Percentiles rank a stretch among this genome's conserved stretches.
These are phyloP conservation scores for Holothuria leucospilota DNA, from an alignment of 53 echinoderm and acorn worm species.

Conservation along the genomic window DNA sequence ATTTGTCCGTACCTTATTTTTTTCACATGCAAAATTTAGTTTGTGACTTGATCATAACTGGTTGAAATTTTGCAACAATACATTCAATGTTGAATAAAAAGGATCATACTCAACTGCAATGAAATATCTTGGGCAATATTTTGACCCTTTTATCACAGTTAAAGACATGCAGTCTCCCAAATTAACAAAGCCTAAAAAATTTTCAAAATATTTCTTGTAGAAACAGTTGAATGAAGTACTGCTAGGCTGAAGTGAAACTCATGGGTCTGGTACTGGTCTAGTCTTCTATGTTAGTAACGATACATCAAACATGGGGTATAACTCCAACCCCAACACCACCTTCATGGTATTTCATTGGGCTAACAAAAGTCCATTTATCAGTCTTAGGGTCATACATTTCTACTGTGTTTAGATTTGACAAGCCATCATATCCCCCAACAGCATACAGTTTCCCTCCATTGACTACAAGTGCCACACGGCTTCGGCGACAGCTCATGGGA, in stretches of 20 bases:
- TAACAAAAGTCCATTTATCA: slow-evolving; percentile 82
- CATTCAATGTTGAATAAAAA: no score
- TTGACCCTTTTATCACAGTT: no score
- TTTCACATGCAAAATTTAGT: no score
- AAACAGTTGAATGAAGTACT: background rate
- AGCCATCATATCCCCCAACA: slow-evolving; percentile 94
- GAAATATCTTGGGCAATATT: no score
- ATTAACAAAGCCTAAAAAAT: no score
- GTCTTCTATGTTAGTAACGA: background rate
- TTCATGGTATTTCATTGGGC: slow-evolving; percentile 87
- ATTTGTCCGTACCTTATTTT: no score
- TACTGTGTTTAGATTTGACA: slow-evolving; percentile 89
- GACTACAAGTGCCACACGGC: slow-evolving; percentile 92
- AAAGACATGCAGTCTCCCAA: no score
- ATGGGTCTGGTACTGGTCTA: background rate
- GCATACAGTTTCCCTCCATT: slow-evolving; percentile 92
- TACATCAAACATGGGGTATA: slow-evolving; percentile 73
- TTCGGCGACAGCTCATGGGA: slow-evolving; percentile 90
- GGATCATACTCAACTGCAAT: no score
- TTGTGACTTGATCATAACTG: no score
- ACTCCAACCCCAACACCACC: slow-evolving; percentile 98
- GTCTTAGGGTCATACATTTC: slow-evolving; percentile 81
- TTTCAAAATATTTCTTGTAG: no score
- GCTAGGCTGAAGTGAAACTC: background rate
- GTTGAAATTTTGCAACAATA: no score